Conservation (phyloP, 2,797 vertebrate species). For the Rhinella marina region DNA sequence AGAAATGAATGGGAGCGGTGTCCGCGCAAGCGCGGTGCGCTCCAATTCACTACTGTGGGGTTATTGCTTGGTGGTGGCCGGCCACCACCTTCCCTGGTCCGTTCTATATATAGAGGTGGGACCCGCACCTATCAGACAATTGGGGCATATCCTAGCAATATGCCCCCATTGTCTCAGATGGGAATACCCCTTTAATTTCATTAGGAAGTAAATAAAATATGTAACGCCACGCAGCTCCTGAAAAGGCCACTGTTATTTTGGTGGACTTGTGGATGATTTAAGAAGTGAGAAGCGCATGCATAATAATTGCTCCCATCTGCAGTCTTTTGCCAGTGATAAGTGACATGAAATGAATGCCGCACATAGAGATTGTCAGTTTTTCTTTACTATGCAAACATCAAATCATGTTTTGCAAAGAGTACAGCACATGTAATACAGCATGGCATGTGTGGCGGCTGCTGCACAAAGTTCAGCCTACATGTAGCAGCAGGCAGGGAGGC, state of each 20-base stretch:
- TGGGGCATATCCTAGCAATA: too few species aligned
- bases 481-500: not conserved
- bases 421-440: not conserved
- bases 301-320: constrained; percentile 24
- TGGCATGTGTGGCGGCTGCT: not conserved
- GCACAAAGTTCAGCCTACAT: constrained; percentile 7
- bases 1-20: too few species aligned
- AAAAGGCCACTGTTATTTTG: not conserved
- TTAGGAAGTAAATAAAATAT: not conserved
- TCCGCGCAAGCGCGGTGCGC: too few species aligned
- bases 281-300: constrained; percentile 5
- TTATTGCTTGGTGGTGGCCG: too few species aligned
- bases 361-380: constrained; percentile 9
- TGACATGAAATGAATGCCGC: not conserved
- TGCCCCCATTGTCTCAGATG: too few species aligned
- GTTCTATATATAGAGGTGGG: too few species aligned
- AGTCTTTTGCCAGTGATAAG: not conserved
- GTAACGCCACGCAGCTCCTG: not conserved
- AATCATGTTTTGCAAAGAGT: not conserved
- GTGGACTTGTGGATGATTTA: not conserved
- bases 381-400: not conserved
- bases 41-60: too few species aligned
- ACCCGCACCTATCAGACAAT: too few species aligned
- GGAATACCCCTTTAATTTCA: not conserved
- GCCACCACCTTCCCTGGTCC: too few species aligned